Evolutionary conservation across 2,888 invertebrate species (phyloP).

Genomic region (Zele albiditarsus): DNA sequence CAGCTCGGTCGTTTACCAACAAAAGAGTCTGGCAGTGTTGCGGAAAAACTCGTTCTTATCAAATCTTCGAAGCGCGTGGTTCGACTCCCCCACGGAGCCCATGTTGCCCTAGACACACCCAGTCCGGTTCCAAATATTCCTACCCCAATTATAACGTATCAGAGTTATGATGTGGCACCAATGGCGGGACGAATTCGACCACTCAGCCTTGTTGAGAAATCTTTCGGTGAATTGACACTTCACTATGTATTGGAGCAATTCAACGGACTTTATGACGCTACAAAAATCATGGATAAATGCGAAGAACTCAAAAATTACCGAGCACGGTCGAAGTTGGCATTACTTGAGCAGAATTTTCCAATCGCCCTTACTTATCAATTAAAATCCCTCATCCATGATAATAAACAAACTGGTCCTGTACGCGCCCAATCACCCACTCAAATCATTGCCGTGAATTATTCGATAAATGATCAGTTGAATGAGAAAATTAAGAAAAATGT

Average conservation of each 20-base stretch:
- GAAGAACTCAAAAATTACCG: slow-evolving; percentile 72
- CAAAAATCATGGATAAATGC: slow-evolving; percentile 70
- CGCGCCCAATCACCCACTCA: background rate
- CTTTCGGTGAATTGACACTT: slow-evolving; percentile 67
- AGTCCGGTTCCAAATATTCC: slow-evolving; percentile 72
- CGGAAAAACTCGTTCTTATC: slow-evolving; percentile 77
- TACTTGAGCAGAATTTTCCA: slow-evolving; percentile 71
- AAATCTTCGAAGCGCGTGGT: slow-evolving; percentile 84
- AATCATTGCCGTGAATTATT: background rate
- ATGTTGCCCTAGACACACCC: slow-evolving; percentile 69
- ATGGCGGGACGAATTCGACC: slow-evolving; percentile 64
- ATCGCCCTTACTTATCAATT: slow-evolving; percentile 71
- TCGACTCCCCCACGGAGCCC: slow-evolving; percentile 76
- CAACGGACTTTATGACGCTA: slow-evolving; percentile 68
- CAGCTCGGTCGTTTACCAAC: slow-evolving; percentile 77
- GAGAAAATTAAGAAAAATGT: slow-evolving; percentile 58
- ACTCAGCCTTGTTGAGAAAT: slow-evolving; percentile 65
- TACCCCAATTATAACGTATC: slow-evolving; percentile 69
- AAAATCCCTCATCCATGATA: slow-evolving; percentile 64
- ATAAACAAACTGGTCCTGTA: slow-evolving; percentile 51
- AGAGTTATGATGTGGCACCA: slow-evolving; percentile 65
- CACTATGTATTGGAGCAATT: slow-evolving; percentile 73
- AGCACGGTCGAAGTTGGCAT: slow-evolving; percentile 73
- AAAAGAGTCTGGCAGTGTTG: slow-evolving; percentile 77
- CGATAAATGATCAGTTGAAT: slow-evolving; percentile 10